These are phyloP conservation scores for Eristalis tenax DNA, from an alignment of 2,888 invertebrate genomes.

Conservation along the genomic window DNA sequence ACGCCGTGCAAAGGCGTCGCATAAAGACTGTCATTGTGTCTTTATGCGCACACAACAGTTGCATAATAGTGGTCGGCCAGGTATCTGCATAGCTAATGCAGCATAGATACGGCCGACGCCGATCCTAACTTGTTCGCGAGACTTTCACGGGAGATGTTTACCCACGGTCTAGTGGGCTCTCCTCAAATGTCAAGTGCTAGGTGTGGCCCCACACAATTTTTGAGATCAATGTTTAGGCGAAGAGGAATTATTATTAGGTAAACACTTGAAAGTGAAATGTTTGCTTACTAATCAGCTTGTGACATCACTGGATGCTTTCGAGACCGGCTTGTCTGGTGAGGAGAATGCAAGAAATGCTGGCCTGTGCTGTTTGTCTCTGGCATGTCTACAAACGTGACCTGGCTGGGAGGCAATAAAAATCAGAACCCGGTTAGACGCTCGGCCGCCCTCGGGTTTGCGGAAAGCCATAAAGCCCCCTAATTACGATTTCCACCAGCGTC, in stretches of 20 bases:
- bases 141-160: constrained; percentile 19
- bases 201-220: constrained; percentile 3
- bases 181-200: constrained; percentile 24
- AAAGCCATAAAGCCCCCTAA: constrained; percentile 8
- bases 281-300: neutral
- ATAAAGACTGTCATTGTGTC: neutral
- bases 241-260: constrained; percentile 9
- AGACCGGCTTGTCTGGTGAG: neutral
- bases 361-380: neutral
- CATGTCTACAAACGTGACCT: neutral
- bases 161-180: neutral
- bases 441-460: neutral
- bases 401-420: too few species aligned
- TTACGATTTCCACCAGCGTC: constrained; percentile 12
- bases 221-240: constrained; percentile 6
- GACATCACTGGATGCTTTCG: neutral
- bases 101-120: neutral
- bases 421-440: neutral
- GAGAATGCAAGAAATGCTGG: neutral
- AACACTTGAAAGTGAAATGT: constrained; percentile 22
- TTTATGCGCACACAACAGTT: neutral
- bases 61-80: neutral
- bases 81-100: neutral
- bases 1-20: neutral
- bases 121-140: constrained; percentile 13